Evolutionary conservation across 2,113 vertebrate species (phyloP), one percentile per base, ranked within the genome.

Genomic region (Phalacrocorax carbo): DNA sequence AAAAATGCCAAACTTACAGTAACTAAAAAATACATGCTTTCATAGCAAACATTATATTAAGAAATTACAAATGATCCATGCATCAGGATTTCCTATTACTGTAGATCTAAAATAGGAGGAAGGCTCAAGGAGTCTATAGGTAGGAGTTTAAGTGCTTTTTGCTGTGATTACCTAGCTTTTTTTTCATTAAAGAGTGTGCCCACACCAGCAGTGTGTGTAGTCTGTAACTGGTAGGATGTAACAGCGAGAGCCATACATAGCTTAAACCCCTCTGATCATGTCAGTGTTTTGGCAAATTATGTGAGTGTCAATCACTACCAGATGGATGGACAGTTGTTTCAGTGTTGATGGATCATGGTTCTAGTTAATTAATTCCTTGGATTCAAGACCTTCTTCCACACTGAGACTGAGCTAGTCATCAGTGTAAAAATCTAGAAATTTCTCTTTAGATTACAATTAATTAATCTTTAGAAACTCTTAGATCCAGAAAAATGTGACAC

Each of bases 91-190:
- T 70, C 38, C 13, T 15, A 26, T 57, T 58, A 36, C 3, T 71
- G 21, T 7, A 3, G 1, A 14, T 16, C 16, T 23, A 32, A 72
- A 38, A n/a, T 1, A 38, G 3, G 5, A 15, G 21, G 8, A 51
- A 61, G 23, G 14, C 13, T 83, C 36, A 57, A 78, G 16, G 52
- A 57, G 10, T 26, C 26, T 15, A 29, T 6, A 46, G 18, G 13
- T 15, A 51, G 36, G 38, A 78, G 11, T 46, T n/a, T 3, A n/a
- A 62, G 8, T 20, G 13, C 5, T 69, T 70, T 71, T 84, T 57
- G 32, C 32, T 57, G 13, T 34, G 18, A 10, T 71, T 66, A 7
- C 8, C 7, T 14, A 7, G 6, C 26, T 14, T 49, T 80, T 88
- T 32, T 40, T 40, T 32, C 8, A 14, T 51, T 40, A 52, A 68